Evolutionary conservation across 2,797 vertebrate genomes (phyloP).

Genomic region (Brachyrhaphis roseni): DNA sequence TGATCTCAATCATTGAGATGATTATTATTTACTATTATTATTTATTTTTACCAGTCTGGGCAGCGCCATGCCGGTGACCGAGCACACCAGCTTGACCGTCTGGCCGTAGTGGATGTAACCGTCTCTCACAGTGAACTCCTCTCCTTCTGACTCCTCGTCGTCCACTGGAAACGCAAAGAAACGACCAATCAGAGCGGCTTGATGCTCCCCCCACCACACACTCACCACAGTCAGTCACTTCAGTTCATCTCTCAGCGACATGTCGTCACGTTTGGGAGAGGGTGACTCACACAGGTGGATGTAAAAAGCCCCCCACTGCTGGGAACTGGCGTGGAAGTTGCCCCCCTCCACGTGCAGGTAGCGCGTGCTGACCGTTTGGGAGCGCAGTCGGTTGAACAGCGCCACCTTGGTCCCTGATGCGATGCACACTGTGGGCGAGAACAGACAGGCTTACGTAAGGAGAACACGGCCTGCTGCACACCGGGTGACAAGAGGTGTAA

Average conservation of each 20-base stretch:
- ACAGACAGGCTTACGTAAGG: constrained; percentile 20
- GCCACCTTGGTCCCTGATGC: constrained; percentile 99
- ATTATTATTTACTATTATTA: background rate
- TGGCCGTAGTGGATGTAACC: constrained; percentile 99
- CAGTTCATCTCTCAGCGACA: background rate
- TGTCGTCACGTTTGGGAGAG: background rate
- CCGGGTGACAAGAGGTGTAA: background rate
- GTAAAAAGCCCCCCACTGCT: constrained; percentile 98
- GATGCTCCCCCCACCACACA: background rate
- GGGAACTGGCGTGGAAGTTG: constrained; percentile 98
- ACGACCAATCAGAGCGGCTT: constrained; percentile 5
- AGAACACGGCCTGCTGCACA: background rate
- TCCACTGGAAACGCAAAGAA: constrained; percentile 86
- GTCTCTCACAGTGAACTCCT: constrained; percentile 98
- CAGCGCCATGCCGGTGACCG: constrained; percentile 98
- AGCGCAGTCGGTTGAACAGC: constrained; percentile 96
- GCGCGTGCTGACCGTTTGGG: constrained; percentile 98
- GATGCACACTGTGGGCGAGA: constrained; percentile 88
- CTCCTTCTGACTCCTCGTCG: constrained; percentile 98
- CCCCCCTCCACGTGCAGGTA: constrained; percentile 98
- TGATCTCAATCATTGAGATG: background rate
- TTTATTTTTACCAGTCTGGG: constrained; percentile 89
- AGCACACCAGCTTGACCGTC: constrained; percentile 97
- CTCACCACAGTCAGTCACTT: background rate
- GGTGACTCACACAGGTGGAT: constrained; percentile 94